phyloP scores from a whole-genome alignment of 2,113 vertebrate genomes.

The Oryctolagus cuniculus region mOryCun1.1 NC_091442.1:64760501-64761000 shows the following conservation, averaged over 20 bases:
- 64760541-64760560: neutral
- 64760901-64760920: neutral
- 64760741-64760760: neutral
- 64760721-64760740: slow-evolving; percentile 2
- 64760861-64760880: neutral
- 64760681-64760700: neutral
- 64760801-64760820: slow-evolving; percentile 16
- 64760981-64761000: neutral
- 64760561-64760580: neutral
- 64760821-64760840: neutral
- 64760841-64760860: neutral
- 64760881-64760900: neutral
- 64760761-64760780: neutral
- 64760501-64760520: neutral
- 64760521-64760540: neutral
- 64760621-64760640: neutral
- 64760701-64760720: neutral
- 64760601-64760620: neutral
- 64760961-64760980: fast-evolving
- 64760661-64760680: neutral
- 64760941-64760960: neutral
- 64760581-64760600: neutral
- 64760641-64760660: neutral
- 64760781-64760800: neutral
- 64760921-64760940: neutral